Percentiles rank a stretch among this genome's conserved stretches.
These are phyloP conservation scores for Rhimphoctona megacephalus DNA, from an alignment of 2,888 invertebrate genomes.

Conservation along the genomic window DNA sequence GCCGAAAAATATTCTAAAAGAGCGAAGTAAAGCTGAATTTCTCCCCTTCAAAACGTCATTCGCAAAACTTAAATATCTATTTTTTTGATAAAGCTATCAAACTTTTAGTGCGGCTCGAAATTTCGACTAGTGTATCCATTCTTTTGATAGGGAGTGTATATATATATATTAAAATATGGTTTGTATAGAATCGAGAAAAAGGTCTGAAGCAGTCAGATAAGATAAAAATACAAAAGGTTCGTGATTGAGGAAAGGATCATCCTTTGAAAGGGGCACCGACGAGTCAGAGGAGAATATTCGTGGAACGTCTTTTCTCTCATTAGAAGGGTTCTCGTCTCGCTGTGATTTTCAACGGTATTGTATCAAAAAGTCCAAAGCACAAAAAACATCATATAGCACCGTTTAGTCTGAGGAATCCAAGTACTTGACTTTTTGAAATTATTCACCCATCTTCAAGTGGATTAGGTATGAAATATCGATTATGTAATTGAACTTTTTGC, in stretches of 20 bases:
- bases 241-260: constrained; percentile 76
- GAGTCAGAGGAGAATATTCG: constrained; percentile 55
- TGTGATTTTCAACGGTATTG: constrained; percentile 30
- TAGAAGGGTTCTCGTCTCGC: constrained; percentile 64
- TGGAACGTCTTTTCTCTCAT: constrained; percentile 61
- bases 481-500: not conserved
- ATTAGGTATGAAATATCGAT: constrained; percentile 9
- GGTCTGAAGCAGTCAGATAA: constrained; percentile 40
- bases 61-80: no score
- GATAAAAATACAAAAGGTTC: constrained; percentile 69
- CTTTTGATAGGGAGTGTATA: not conserved
- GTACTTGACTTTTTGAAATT: constrained; percentile 33
- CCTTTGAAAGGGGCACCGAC: constrained; percentile 54
- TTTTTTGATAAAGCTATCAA: no score
- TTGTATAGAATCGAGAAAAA: constrained; percentile 5
- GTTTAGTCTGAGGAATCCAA: not conserved
- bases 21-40: no score
- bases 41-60: no score
- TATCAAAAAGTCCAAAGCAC: not conserved
- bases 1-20: no score
- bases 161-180: not conserved
- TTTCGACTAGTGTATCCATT: no score
- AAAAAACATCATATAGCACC: not conserved
- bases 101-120: no score
- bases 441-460: constrained; percentile 10